Evolutionary conservation across 1,140 invertebrate species (phyloP).

Genomic region (Manduca sexta): DNA sequence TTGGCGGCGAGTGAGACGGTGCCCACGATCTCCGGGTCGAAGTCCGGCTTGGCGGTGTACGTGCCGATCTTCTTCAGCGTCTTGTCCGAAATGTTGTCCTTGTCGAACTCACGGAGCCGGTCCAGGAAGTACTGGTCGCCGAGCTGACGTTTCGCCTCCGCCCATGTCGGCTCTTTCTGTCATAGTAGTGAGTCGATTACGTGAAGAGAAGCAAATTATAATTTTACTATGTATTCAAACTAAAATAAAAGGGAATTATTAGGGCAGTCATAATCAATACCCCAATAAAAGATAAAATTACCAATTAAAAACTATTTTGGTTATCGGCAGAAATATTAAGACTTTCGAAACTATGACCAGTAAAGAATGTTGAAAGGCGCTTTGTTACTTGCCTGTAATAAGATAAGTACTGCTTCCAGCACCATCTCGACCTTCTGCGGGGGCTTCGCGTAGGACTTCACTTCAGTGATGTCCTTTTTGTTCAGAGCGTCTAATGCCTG

Average conservation of each 20-base stretch:
- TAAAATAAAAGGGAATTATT: too few species aligned
- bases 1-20: conserved; percentile 87
- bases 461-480: conserved; percentile 91
- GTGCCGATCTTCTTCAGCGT: conserved; percentile 84
- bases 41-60: conserved; percentile 87
- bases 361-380: neutral
- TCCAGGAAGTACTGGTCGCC: conserved; percentile 85
- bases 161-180: conserved; percentile 86
- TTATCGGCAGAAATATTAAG: too few species aligned
- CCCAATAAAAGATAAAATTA: too few species aligned
- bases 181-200: neutral
- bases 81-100: conserved; percentile 89
- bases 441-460: conserved; percentile 89
- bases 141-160: conserved; percentile 87
- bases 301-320: too few species aligned
- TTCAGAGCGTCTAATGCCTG: conserved; percentile 84
- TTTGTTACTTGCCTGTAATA: conserved; percentile 75
- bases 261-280: too few species aligned
- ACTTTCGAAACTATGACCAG: too few species aligned
- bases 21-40: conserved; percentile 89
- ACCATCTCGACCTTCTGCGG: conserved; percentile 90
- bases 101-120: conserved; percentile 88
- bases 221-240: neutral
- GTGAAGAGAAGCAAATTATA: too few species aligned
- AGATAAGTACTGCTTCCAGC: conserved; percentile 90